These are phyloP conservation scores for Perithous albicinctus DNA, from an alignment of 2,888 invertebrate species.

Conservation along the genomic window DNA sequence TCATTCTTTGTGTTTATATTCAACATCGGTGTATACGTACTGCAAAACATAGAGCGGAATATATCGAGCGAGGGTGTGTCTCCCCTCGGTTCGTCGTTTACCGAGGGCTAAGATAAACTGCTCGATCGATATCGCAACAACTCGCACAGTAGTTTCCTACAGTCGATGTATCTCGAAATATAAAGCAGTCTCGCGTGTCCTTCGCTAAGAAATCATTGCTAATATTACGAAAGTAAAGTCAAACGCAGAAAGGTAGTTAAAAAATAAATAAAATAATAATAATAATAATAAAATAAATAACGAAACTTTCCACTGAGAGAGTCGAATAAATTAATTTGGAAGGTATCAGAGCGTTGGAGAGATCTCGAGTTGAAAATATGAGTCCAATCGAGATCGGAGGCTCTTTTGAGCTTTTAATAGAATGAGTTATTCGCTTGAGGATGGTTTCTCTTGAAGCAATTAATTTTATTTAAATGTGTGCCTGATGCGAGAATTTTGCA, in stretches of 20 bases:
- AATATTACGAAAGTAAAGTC: slow-evolving; percentile 12
- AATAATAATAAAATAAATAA: background rate
- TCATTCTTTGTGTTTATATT: background rate
- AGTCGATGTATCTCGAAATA: slow-evolving; percentile 13
- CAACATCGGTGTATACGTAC: background rate
- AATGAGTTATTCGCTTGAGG: slow-evolving; percentile 53
- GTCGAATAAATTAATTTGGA: background rate
- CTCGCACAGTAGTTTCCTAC: slow-evolving; percentile 36
- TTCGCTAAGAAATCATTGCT: slow-evolving; percentile 38
- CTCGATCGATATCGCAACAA: slow-evolving; percentile 60
- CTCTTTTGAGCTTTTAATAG: slow-evolving; percentile 59
- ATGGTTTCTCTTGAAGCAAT: slow-evolving; percentile 29
- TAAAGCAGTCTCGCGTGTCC: slow-evolving; percentile 21
- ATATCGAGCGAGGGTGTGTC: slow-evolving; percentile 62
- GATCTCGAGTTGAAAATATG: background rate
- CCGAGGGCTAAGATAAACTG: slow-evolving; percentile 61
- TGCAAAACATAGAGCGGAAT: slow-evolving; percentile 6
- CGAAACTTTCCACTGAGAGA: background rate
- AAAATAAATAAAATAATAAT: background rate
- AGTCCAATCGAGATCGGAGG: background rate
- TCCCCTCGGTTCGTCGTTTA: slow-evolving; percentile 56
- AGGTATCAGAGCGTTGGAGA: background rate
- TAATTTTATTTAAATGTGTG: slow-evolving; percentile 52
- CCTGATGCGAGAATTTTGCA: slow-evolving; percentile 25
- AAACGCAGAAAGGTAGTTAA: background rate